These are phyloP conservation scores for Lepidurus arcticus DNA, from an alignment of 1,140 invertebrate species.

Conservation along the genomic window DNA sequence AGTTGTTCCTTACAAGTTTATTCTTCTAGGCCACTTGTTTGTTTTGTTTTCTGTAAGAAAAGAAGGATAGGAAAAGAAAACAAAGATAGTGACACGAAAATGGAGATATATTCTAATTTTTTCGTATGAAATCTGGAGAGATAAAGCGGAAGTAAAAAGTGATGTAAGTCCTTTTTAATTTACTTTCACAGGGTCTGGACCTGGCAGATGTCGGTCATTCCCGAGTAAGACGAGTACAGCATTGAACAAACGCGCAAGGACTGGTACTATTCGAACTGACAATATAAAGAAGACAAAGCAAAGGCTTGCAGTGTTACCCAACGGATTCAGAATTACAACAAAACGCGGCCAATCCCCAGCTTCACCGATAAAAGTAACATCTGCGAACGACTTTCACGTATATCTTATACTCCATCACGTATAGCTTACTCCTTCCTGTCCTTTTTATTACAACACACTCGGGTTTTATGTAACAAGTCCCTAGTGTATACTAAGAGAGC, in stretches of 20 bases:
- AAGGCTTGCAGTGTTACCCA: not conserved
- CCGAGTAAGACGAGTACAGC: not conserved
- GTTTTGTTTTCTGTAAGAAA: too few relatives aligned
- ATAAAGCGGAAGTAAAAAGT: too few relatives aligned
- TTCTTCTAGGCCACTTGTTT: too few relatives aligned
- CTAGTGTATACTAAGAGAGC: too few relatives aligned
- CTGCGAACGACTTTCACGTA: not conserved
- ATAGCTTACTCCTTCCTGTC: not conserved
- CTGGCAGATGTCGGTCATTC: not conserved
- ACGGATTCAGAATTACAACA: not conserved
- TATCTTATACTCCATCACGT: not conserved
- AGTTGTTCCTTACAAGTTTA: too few relatives aligned
- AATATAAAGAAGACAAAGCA: not conserved
- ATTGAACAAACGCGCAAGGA: not conserved
- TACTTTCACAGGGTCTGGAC: not conserved
- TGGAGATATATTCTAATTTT: too few relatives aligned
- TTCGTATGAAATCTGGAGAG: too few relatives aligned
- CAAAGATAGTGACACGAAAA: too few relatives aligned
- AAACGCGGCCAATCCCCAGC: not conserved
- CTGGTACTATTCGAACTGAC: not conserved
- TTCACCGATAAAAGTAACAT: conserved; percentile 3
- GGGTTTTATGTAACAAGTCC: too few relatives aligned
- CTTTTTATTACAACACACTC: too few relatives aligned
- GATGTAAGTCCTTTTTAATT: too few relatives aligned
- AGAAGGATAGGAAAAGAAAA: too few relatives aligned